Percentiles rank a stretch among this genome's conserved stretches.
Conservation (phyloP, 2,113 vertebrate genomes). For the Pteruthius melanotis region DNA sequence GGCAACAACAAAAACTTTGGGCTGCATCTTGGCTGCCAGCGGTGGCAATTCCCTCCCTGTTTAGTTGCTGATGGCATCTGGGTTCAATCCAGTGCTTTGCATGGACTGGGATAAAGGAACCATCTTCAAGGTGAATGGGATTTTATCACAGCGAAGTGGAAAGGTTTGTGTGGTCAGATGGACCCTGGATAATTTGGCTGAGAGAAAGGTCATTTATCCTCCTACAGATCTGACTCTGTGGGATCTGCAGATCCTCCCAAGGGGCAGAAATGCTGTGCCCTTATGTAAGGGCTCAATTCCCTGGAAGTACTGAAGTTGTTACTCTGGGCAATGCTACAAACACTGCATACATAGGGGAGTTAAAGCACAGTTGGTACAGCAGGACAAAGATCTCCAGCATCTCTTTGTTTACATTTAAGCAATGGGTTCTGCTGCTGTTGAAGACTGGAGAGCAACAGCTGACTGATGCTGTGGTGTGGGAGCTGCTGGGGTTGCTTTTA, state of each 20-base stretch:
- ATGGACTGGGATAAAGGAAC: not conserved
- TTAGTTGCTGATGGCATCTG: not conserved
- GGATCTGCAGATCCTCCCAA: not conserved
- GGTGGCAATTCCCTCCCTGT: not conserved
- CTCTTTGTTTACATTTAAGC: not conserved
- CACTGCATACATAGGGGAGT: not conserved
- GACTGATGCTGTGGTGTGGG: not conserved
- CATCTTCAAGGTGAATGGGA: not conserved
- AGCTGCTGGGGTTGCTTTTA: not conserved
- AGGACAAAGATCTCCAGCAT: not conserved
- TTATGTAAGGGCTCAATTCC: not conserved
- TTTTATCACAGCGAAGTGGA: not conserved
- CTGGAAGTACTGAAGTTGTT: not conserved
- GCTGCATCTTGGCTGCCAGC: not conserved
- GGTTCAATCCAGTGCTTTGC: not conserved
- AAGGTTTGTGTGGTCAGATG: not conserved
- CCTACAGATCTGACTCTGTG: fast-evolving
- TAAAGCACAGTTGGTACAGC: not conserved
- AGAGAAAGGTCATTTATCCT: not conserved
- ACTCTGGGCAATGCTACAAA: not conserved
- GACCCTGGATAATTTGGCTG: not conserved
- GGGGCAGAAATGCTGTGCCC: not conserved
- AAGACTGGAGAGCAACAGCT: not conserved
- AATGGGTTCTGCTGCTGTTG: not conserved
- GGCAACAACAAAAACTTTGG: not conserved